These are phyloP conservation scores for Bombus sylvicola DNA, from an alignment of 1,140 invertebrate genomes.

Conservation along the genomic window DNA sequence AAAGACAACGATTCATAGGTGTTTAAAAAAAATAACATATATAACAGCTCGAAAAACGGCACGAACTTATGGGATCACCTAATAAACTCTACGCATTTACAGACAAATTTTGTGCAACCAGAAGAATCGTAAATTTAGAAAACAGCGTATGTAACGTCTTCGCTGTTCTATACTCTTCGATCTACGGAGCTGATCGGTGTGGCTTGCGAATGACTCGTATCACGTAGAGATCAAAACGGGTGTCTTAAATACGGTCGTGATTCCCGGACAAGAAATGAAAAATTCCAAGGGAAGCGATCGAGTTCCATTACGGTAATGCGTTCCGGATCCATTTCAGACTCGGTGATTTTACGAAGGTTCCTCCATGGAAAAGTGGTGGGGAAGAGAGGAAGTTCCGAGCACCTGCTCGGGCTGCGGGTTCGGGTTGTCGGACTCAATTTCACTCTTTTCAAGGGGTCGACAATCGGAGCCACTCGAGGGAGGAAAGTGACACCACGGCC, in stretches of 20 bases:
- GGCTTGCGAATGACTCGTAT: background rate
- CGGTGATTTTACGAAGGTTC: conserved; percentile 47
- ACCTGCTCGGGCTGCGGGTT: conserved; percentile 58
- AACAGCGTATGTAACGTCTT: background rate
- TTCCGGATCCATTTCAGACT: conserved; percentile 42
- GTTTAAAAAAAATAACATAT: no score
- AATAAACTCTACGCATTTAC: no score
- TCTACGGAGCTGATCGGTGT: no score
- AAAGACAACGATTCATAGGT: no score
- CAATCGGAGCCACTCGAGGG: conserved; percentile 79
- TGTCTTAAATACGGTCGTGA: no score
- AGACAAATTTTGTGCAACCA: no score
- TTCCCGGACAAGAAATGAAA: background rate
- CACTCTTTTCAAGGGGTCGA: conserved; percentile 69
- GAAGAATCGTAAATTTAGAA: no score
- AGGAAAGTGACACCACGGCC: conserved; percentile 75
- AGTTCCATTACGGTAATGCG: conserved; percentile 35
- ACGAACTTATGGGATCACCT: no score
- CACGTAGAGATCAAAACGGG: background rate
- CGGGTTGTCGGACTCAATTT: conserved; percentile 63
- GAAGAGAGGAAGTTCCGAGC: conserved; percentile 33
- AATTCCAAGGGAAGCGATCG: background rate
- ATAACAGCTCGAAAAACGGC: no score
- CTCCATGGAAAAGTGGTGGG: conserved; percentile 35
- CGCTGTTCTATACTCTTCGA: background rate